Evolutionary conservation across 2,797 vertebrate genomes (phyloP).

Genomic region (Chiroxiphia lanceolata): DNA sequence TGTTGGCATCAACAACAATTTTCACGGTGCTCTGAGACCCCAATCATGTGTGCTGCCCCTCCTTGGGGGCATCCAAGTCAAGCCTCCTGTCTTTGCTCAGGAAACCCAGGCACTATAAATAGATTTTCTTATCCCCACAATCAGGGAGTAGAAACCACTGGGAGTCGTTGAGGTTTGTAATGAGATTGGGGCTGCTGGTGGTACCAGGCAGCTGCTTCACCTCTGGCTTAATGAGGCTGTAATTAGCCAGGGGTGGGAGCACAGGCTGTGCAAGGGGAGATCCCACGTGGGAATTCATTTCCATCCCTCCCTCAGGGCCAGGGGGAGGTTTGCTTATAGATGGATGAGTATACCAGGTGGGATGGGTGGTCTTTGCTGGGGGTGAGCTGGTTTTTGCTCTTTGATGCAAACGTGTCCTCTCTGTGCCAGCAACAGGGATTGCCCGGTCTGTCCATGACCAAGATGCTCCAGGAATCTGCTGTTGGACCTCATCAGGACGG

Average conservation of each 20-base stretch:
- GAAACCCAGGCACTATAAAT: accelerated
- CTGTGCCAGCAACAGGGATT: accelerated
- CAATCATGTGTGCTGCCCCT: accelerated
- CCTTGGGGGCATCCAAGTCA: accelerated
- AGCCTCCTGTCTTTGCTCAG: accelerated
- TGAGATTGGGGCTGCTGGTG: neutral
- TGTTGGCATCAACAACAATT: neutral
- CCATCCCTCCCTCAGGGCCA: neutral
- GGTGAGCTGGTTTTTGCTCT: neutral
- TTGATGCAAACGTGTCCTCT: neutral
- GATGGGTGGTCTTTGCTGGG: neutral
- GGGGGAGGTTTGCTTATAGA: neutral
- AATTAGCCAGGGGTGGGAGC: neutral
- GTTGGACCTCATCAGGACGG: neutral
- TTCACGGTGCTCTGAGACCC: accelerated
- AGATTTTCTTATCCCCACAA: neutral
- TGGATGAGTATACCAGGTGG: neutral
- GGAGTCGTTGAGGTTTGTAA: neutral
- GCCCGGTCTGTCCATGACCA: no score
- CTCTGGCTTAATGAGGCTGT: neutral
- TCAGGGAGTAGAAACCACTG: neutral
- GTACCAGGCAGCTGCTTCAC: neutral
- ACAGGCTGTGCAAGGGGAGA: neutral
- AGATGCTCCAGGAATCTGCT: neutral
- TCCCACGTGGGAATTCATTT: neutral